Evolutionary conservation across 2,888 invertebrate genomes (phyloP).

Genomic region (Andrena dorsata): DNA sequence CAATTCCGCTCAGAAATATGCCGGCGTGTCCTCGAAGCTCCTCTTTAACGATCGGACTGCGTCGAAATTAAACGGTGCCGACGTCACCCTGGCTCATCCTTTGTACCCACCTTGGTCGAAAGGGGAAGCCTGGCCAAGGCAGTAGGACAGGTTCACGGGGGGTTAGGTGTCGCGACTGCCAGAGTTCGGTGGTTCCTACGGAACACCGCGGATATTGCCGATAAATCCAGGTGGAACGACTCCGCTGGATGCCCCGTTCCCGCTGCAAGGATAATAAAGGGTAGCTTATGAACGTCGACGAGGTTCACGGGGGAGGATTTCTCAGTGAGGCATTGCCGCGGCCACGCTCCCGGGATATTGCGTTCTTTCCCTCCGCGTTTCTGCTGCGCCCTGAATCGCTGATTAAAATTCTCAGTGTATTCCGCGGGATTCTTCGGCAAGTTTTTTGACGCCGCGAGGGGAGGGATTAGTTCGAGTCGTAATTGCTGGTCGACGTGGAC

Average conservation of each 20-base stretch:
- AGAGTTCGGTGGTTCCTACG: constrained; percentile 30
- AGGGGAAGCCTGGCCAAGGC: not conserved
- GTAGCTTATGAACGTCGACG: constrained; percentile 53
- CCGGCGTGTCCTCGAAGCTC: constrained; percentile 75
- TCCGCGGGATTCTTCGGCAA: constrained; percentile 7
- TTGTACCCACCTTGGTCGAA: not conserved
- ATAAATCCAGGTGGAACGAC: constrained; percentile 58
- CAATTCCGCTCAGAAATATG: constrained; percentile 81
- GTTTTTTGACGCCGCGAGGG: not conserved
- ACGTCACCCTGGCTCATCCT: constrained; percentile 18
- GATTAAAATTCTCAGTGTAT: constrained; percentile 9
- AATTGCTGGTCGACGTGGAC: constrained; percentile 40
- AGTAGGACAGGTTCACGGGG: not conserved
- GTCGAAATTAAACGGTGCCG: constrained; percentile 78
- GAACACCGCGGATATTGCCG: constrained; percentile 55
- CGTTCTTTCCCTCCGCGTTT: constrained; percentile 16
- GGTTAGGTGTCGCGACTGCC: constrained; percentile 41
- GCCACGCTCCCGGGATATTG: constrained; percentile 68
- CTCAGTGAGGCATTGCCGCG: constrained; percentile 37
- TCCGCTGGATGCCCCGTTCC: constrained; percentile 9
- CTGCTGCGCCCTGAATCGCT: not conserved
- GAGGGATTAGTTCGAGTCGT: constrained; percentile 6
- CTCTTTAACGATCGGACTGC: constrained; percentile 79
- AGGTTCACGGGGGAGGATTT: constrained; percentile 43
- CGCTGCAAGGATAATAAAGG: constrained; percentile 60